phyloP scores from a whole-genome alignment of 2,888 invertebrate species.

The Drosophila mimica region DNA sequence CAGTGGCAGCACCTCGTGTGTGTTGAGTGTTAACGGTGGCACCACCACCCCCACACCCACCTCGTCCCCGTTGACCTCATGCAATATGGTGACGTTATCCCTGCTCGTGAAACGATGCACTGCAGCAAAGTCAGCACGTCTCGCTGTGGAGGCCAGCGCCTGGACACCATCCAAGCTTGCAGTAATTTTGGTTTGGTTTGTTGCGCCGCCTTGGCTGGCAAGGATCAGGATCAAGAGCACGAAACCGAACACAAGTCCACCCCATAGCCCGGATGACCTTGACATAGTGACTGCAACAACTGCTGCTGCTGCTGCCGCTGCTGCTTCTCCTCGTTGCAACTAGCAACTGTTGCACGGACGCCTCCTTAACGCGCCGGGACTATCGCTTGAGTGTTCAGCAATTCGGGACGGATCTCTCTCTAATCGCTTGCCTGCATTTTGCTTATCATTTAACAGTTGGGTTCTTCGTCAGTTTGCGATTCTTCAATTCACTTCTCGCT shows the following conservation, averaged over 20 bases:
- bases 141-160: conserved; percentile 40
- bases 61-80: conserved; percentile 55
- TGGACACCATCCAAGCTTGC: background rate
- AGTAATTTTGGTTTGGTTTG: conserved; percentile 9
- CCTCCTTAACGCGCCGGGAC: conserved; percentile 5
- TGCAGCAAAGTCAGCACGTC: conserved; percentile 13
- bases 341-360: background rate
- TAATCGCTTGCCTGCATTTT: conserved; percentile 47
- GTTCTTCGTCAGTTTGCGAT: conserved; percentile 28
- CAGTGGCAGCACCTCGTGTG: conserved; percentile 75
- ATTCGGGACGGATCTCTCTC: conserved; percentile 16
- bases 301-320: conserved; percentile 5
- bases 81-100: conserved; percentile 80
- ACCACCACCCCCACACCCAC: conserved; percentile 40
- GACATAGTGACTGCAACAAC: conserved; percentile 31
- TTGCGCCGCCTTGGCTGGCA: background rate
- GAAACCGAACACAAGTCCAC: conserved; percentile 13
- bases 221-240: conserved; percentile 10
- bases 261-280: conserved; percentile 26
- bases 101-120: conserved; percentile 36
- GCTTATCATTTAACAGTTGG: conserved; percentile 31
- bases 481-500: conserved; percentile 37
- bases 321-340: conserved; percentile 16
- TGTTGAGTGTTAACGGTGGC: conserved; percentile 73
- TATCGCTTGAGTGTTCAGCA: conserved; percentile 26